Evolutionary conservation across 2,888 invertebrate genomes (phyloP), one percentile per base, ranked within the genome.

Genomic region (Catocala fraxini): DNA sequence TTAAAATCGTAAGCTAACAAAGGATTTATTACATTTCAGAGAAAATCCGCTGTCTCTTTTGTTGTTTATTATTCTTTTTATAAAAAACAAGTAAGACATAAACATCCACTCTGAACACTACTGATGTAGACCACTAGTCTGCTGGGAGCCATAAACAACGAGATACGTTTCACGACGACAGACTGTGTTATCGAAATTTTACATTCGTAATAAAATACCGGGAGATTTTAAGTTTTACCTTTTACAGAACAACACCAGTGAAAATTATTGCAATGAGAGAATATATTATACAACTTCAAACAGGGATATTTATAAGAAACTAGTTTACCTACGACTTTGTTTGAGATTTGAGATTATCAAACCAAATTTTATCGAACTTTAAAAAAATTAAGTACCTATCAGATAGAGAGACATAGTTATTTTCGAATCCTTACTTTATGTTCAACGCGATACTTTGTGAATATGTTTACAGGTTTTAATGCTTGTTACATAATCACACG

Each of bases 181-280:
- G 72, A 73, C 67, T 66, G 53, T 73, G 66, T 73, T 77, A 76
- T 79, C 71, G 75, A 75, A 77, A 75, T 81, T 76, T 78, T 69
- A 80, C 73, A 75, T 74, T 77, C 66, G 72, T 69, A 73, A 74
- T 79, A 81, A 82, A 79, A 71, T 75, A 70, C 54, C 49, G 47
- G 35, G 58, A 59, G 61, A 60, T 57, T 65, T 64, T 54, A 51
- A 68, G 71, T 68, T 70, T 62, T 53, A 39, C 34, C 46, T 51
- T 35, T 33, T 13, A 48, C 33, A 13, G 55, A 54, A 62, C 56
- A 55, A 64, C 47, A 48, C 15, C 43, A 7, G 33, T 39, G 9
- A n/a, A 35, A 54, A 10, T n/a, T 46, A 10, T n/a, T 46, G 15
- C 13, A 51, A 41, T n/a, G 42, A 43, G 43, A 63, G 46, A 39